phyloP scores from a whole-genome alignment of 2,888 invertebrate species.

The Acronicta psi region DNA sequence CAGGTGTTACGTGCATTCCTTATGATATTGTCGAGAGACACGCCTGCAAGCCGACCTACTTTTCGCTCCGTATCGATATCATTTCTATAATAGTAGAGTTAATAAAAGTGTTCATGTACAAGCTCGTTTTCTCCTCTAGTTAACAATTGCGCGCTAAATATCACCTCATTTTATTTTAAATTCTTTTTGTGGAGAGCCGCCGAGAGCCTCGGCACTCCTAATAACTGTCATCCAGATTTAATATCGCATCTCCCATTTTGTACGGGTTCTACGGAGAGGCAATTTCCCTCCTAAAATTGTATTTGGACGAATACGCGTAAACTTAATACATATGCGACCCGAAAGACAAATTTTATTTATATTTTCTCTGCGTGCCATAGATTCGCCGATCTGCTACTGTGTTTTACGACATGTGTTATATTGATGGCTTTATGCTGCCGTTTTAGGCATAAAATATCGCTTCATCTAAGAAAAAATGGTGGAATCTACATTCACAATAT shows the following conservation, averaged over 20 bases:
- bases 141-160: constrained; percentile 73
- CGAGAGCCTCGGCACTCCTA: constrained; percentile 75
- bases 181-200: constrained; percentile 71
- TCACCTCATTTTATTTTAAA: constrained; percentile 71
- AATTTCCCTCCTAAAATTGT: constrained; percentile 87
- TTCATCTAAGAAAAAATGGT: constrained; percentile 22
- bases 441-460: constrained; percentile 38
- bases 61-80: constrained; percentile 27
- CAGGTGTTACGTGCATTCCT: constrained; percentile 52
- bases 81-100: constrained; percentile 27
- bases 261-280: constrained; percentile 79
- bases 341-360: constrained; percentile 84
- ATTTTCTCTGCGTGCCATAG: constrained; percentile 67
- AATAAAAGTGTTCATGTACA: constrained; percentile 43
- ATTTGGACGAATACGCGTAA: constrained; percentile 84
- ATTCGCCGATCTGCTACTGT: constrained; percentile 64
- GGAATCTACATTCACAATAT: constrained; percentile 13
- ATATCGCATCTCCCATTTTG: constrained; percentile 86
- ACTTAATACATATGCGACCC: constrained; percentile 84
- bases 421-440: constrained; percentile 69
- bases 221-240: constrained; percentile 88
- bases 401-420: constrained; percentile 77
- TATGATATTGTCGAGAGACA: constrained; percentile 41
- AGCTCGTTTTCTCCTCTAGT: constrained; percentile 57
- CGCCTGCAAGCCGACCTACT: constrained; percentile 39